phyloP scores from a whole-genome alignment of 1,140 invertebrate species.

The Trypoxylus dichotomus region DNA sequence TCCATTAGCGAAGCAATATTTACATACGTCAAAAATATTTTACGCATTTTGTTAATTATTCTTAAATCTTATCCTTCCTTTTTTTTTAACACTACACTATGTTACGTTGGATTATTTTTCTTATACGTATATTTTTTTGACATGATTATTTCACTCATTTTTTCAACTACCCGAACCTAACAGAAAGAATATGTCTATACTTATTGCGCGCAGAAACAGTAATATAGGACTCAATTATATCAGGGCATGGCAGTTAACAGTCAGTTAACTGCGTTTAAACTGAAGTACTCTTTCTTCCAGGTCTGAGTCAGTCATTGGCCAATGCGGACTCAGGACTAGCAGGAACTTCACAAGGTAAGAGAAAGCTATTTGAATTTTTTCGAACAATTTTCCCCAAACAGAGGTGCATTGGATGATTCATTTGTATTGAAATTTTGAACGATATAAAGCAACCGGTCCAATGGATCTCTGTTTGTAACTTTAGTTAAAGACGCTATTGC shows the following conservation, averaged over 20 bases:
- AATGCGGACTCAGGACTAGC: constrained; percentile 71
- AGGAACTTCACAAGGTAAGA: constrained; percentile 84
- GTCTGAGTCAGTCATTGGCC: constrained; percentile 64
- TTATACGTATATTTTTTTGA: too few relatives aligned
- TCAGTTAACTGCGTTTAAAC: constrained; percentile 44
- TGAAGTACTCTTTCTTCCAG: constrained; percentile 55
- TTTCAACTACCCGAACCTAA: too few relatives aligned
- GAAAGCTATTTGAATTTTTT: not conserved
- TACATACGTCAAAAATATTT: too few relatives aligned
- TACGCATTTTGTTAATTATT: too few relatives aligned
- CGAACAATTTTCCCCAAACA: not conserved
- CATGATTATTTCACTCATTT: too few relatives aligned
- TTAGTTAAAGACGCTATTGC: not conserved
- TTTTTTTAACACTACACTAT: too few relatives aligned
- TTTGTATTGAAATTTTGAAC: not conserved
- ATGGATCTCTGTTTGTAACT: not conserved
- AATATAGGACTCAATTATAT: constrained; percentile 11
- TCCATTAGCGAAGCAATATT: too few relatives aligned
- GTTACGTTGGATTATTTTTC: too few relatives aligned
- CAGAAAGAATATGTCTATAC: too few relatives aligned
- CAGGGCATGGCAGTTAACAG: constrained; percentile 43
- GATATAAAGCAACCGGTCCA: not conserved
- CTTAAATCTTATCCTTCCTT: too few relatives aligned
- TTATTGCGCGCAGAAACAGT: not conserved
- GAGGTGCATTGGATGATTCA: not conserved